These are phyloP conservation scores for Dynastes grantii DNA, from an alignment of 2,888 invertebrate species.

Conservation along the genomic window DNA sequence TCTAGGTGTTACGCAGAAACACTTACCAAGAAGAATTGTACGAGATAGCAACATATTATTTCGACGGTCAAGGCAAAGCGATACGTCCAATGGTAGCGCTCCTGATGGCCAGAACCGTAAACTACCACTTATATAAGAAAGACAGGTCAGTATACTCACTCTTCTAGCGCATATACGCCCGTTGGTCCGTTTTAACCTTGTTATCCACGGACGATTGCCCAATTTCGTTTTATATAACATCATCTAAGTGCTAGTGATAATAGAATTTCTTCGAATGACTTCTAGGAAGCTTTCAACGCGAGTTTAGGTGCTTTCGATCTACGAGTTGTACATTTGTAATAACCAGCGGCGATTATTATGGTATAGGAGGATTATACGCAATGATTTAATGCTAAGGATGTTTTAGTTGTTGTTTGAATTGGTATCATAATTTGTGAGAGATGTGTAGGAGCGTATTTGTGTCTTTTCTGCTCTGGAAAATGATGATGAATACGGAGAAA, in stretches of 20 bases:
- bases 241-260: background rate
- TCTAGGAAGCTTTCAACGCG: conserved; percentile 6
- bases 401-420: too few species aligned
- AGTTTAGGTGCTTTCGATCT: background rate
- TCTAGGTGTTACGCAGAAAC: conserved; percentile 82
- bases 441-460: too few species aligned
- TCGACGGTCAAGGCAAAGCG: conserved; percentile 98
- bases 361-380: too few species aligned
- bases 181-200: conserved; percentile 8
- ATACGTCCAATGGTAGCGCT: conserved; percentile 95
- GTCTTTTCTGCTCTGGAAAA: too few species aligned
- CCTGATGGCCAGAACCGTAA: conserved; percentile 94
- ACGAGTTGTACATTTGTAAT: too few species aligned
- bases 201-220: conserved; percentile 9
- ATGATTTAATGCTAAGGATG: too few species aligned
- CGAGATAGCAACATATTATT: conserved; percentile 96
- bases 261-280: background rate
- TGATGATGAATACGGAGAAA: too few species aligned
- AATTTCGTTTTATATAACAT: conserved; percentile 11
- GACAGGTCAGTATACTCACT: conserved; percentile 76
- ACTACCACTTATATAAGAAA: conserved; percentile 90
- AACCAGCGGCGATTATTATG: too few species aligned
- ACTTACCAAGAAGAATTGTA: conserved; percentile 89
- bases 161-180: background rate
- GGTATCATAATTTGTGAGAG: too few species aligned